phyloP scores from a whole-genome alignment of 2,113 vertebrate species.

The Nesoenas mayeri region DNA sequence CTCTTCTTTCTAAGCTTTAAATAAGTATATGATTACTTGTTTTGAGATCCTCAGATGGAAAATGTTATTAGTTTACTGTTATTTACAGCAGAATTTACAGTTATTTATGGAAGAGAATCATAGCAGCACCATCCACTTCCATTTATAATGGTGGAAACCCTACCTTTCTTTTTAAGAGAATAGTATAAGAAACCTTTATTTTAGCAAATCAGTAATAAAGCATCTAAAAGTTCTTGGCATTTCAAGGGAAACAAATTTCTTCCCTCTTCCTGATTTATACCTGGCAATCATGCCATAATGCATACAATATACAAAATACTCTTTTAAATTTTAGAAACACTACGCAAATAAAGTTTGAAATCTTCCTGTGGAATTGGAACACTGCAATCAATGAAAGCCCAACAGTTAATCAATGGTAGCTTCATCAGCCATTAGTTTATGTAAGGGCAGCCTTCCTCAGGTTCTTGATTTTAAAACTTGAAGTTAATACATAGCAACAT shows the following conservation, averaged over 20 bases:
- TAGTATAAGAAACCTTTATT: not conserved
- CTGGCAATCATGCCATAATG: not conserved
- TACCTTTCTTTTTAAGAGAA: not conserved
- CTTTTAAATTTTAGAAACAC: constrained; percentile 11
- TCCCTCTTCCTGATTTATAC: not conserved
- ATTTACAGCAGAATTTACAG: not conserved
- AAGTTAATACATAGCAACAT: constrained; percentile 36
- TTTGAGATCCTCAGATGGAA: not conserved
- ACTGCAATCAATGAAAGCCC: constrained; percentile 45
- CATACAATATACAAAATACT: not conserved
- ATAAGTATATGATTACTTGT: not conserved
- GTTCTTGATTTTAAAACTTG: constrained; percentile 31
- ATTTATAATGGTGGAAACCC: not conserved
- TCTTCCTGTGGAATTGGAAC: constrained; percentile 3
- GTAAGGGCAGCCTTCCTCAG: not conserved
- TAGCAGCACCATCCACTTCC: not conserved
- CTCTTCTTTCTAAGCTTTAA: not conserved
- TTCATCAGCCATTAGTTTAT: constrained; percentile 47
- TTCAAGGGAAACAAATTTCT: not conserved
- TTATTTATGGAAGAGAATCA: not conserved
- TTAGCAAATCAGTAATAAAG: not conserved
- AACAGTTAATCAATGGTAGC: constrained; percentile 56
- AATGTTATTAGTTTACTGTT: not conserved
- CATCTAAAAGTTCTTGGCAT: not conserved
- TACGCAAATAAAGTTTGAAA: constrained; percentile 46